These are phyloP conservation scores for Leucoraja erinaceus DNA, from an alignment of 2,113 vertebrate genomes.

Conservation along the genomic window DNA sequence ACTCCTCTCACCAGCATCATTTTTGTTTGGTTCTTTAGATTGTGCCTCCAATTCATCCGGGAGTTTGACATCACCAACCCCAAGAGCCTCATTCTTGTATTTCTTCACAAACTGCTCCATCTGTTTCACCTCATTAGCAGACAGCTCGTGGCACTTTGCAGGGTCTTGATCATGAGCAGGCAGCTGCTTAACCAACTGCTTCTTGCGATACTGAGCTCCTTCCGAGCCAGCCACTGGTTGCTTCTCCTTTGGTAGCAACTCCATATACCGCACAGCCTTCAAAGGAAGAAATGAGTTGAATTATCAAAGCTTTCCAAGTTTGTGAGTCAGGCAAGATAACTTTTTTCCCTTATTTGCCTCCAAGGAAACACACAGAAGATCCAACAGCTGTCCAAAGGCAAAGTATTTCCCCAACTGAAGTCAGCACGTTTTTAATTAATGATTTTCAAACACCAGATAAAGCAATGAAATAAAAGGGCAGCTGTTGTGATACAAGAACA, in stretches of 20 bases:
- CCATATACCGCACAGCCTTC: constrained; percentile 87
- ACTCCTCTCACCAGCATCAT: constrained; percentile 51
- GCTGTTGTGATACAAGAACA: not conserved
- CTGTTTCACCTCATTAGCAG: constrained; percentile 79
- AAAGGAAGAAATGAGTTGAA: constrained; percentile 41
- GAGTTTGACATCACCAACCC: constrained; percentile 79
- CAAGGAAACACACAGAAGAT: not conserved
- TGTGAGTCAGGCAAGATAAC: constrained; percentile 34
- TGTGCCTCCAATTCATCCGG: constrained; percentile 67
- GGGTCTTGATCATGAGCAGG: constrained; percentile 96
- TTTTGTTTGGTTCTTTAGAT: constrained; percentile 42
- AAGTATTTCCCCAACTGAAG: not conserved
- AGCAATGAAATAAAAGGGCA: constrained; percentile 14
- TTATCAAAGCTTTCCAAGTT: constrained; percentile 41
- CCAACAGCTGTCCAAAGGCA: not conserved
- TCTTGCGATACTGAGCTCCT: constrained; percentile 90
- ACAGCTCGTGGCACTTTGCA: constrained; percentile 84
- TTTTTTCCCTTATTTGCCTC: constrained; percentile 24
- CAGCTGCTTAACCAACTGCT: constrained; percentile 92
- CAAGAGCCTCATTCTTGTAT: constrained; percentile 87
- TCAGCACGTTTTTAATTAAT: not conserved
- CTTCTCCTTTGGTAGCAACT: constrained; percentile 87
- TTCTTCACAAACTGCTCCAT: constrained; percentile 95
- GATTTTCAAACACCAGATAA: constrained; percentile 7
- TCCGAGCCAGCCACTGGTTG: constrained; percentile 81